phyloP scores from a whole-genome alignment of 2,888 invertebrate species.

The Melitaea athalia region DNA sequence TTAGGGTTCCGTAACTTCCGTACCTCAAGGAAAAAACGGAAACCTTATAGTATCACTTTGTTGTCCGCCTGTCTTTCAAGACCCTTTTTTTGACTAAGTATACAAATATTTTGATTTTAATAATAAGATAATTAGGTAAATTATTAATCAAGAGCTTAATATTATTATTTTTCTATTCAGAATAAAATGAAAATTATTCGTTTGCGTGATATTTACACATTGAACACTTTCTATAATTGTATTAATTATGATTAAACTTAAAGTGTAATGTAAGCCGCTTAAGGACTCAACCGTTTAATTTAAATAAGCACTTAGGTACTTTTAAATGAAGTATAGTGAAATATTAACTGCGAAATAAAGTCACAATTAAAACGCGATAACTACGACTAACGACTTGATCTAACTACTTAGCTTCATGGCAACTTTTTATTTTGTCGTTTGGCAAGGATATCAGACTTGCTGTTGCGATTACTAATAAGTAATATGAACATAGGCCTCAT shows the following conservation, averaged over 20 bases:
- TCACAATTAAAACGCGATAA: constrained; percentile 7
- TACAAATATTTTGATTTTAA: no score
- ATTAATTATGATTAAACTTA: neutral
- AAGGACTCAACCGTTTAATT: neutral
- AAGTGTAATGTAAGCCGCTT: neutral
- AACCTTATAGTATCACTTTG: no score
- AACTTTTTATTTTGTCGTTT: constrained; percentile 7
- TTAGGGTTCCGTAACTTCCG: no score
- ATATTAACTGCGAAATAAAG: neutral
- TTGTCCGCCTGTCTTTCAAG: no score
- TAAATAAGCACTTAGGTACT: neutral
- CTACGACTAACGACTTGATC: neutral
- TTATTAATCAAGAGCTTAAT: no score
- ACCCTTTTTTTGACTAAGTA: no score
- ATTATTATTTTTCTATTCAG: no score
- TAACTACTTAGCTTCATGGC: constrained; percentile 3
- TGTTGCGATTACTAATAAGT: neutral
- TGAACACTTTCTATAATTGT: no score
- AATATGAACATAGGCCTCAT: neutral
- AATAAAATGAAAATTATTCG: no score
- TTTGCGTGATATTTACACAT: no score
- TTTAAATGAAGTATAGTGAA: neutral
- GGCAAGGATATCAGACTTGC: neutral
- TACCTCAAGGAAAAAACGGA: no score
- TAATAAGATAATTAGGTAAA: no score